These are phyloP conservation scores for Lagodon rhomboides DNA, from an alignment of 2,797 vertebrate genomes.

Conservation along the genomic window DNA sequence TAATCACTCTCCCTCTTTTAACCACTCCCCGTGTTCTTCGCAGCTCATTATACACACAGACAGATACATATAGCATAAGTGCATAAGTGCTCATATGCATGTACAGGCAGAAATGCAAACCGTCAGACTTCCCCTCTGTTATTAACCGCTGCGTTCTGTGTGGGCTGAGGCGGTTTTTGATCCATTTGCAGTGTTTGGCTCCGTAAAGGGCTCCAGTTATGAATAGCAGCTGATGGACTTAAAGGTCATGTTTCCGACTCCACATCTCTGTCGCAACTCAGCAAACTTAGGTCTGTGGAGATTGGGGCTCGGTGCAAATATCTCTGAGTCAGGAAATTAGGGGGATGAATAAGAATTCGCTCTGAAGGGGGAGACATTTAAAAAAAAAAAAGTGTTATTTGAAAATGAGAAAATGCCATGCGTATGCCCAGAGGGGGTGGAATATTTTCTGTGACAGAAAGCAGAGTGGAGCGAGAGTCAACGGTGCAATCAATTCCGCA, in stretches of 20 bases:
- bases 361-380: constrained; percentile 24
- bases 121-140: neutral
- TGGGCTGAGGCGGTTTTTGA: neutral
- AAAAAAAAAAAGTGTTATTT: constrained; percentile 47
- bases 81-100: neutral
- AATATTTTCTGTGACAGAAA: constrained; percentile 67
- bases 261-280: constrained; percentile 30
- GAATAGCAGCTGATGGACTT: constrained; percentile 43
- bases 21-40: constrained; percentile 27
- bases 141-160: constrained; percentile 13
- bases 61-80: neutral
- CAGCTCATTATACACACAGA: constrained; percentile 26
- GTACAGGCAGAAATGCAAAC: constrained; percentile 11
- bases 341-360: constrained; percentile 55
- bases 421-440: constrained; percentile 56
- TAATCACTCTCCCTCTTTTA: constrained; percentile 46
- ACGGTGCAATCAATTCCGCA: constrained; percentile 70
- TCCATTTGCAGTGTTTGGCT: constrained; percentile 28
- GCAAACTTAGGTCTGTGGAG: constrained; percentile 37
- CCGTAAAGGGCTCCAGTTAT: constrained; percentile 13
- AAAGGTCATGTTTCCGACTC: constrained; percentile 58
- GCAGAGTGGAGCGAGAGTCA: constrained; percentile 58
- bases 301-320: constrained; percentile 34
- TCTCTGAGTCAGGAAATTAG: constrained; percentile 67
- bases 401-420: constrained; percentile 71